Evolutionary conservation across 2,113 vertebrate genomes (phyloP), one percentile per base, ranked within the genome.

Genomic region (Coryphaenoides rupestris): DNA sequence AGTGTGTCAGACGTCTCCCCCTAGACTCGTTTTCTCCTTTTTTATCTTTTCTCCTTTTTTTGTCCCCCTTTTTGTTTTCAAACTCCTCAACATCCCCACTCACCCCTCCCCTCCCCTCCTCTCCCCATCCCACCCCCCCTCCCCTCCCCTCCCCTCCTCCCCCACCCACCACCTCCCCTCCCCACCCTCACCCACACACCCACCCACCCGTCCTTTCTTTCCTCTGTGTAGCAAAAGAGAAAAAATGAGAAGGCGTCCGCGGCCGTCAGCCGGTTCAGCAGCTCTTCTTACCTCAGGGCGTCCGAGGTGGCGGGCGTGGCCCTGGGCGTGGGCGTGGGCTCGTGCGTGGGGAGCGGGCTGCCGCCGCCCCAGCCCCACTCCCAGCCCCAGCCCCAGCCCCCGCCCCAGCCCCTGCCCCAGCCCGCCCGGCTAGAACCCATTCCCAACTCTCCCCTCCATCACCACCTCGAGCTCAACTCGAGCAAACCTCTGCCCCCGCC

Each of bases 141-240:
- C 46, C 14, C 75, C 61, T 65, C 70, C 91, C 92, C 45, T 2
- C n/a, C 26, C 26, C 58, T 12, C 19, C 19, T 19, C 4, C 16
- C 33, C 33, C 5, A 40, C 33, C 33, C 33, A 17, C 47, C n/a
- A n/a, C n/a, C n/a, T n/a, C n/a, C n/a, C 84, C 77, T 80, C 28
- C 45, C 5, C n/a, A 10, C 26, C 26, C 58, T 12, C 19, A 19
- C 53, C 4, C 16, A 16, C 33, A 6, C 33, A 40, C 33, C 33
- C 5, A 40, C 33, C 33, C 33, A 17, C 47, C n/a, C 15, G 15
- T 50, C 47, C 15, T 45, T 60, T 19, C 75, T 63, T 65, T 72
- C 91, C 92, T 89, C 86, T 93, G 93, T 94, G 91, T 97, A 98
- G 96, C 97, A 97, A 97, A 98, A 98, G 95, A 94, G 95, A 96